These are phyloP conservation scores for Pomatostomus ruficeps DNA, from an alignment of 2,113 vertebrate genomes.

Conservation along the genomic window DNA sequence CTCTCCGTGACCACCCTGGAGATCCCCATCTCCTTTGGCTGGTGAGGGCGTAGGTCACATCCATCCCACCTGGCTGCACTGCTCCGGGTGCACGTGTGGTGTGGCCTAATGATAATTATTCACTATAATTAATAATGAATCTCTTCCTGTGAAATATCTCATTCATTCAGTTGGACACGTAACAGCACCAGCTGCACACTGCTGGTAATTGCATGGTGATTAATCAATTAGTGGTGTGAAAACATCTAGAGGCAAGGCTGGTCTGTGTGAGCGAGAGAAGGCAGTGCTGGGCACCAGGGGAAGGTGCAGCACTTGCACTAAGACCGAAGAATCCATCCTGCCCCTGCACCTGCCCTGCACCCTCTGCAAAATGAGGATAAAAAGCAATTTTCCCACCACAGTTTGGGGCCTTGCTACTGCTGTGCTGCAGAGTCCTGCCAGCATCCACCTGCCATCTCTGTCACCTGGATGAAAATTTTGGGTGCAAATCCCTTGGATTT, in stretches of 20 bases:
- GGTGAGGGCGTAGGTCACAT: accelerated
- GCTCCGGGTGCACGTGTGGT: accelerated
- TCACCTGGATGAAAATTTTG: not conserved
- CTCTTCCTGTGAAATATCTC: not conserved
- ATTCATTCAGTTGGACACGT: not conserved
- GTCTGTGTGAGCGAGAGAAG: accelerated
- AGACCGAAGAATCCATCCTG: not conserved
- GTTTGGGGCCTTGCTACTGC: not conserved
- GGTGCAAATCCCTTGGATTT: not conserved
- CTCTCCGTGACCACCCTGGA: not conserved
- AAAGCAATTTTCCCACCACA: not conserved
- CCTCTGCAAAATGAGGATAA: not conserved
- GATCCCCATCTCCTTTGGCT: not conserved
- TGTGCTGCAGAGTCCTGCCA: accelerated
- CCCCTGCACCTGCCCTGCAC: not conserved
- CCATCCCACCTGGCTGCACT: not conserved
- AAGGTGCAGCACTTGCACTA: not conserved
- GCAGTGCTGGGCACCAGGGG: not conserved
- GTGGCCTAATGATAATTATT: not conserved
- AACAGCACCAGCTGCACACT: accelerated
- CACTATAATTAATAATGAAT: not conserved
- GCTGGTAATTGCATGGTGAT: not conserved
- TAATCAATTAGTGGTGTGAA: not conserved
- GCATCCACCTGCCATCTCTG: not conserved
- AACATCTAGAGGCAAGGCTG: not conserved